Evolutionary conservation across 2,888 invertebrate species (phyloP), one percentile per base, ranked within the genome.

Genomic region (Bimastos eiseni): DNA sequence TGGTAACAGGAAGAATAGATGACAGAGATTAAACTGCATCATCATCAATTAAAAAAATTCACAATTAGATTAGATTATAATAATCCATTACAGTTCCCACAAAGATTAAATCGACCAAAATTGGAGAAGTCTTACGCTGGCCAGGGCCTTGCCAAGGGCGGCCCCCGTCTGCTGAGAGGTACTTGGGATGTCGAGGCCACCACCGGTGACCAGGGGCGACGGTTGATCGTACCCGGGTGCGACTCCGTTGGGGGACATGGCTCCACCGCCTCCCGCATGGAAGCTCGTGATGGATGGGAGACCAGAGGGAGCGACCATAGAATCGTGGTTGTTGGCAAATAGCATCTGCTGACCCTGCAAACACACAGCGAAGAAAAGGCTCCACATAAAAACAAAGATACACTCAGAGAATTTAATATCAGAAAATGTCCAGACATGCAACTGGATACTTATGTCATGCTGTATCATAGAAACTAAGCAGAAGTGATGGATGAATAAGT

Each of bases 321-420:
- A 0, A 86, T 86, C 36, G 86, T 86, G 86, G 37, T 86, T 70
- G 70, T 70, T 86, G 86, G 36, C 86, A 24, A 86, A 86, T 86
- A 86, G 36, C 86, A 86, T 86, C 86, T 86, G 86, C 37, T 86
- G 86, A 36, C 86, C 86, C 86, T 86, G 8, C 70, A 70, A 70
- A 70, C 19, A 70, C 17, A 70, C 70, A n/a, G 70, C n/a, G 8
- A 70, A 70, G 70, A 70, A 70, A 70, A 70, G 70, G 70, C 70
- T 0, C 30, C 13, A 70, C n/a, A 70, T n/a, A 30, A 70, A 70
- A n/a, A n/a, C n/a, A 8, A 70, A 70, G 21, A 70, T 70, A 30
- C 13, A 70, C n/a, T n/a, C n/a, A 70, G 8, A 41, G 41, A 41
- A 41, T 41, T 41, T 41, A 41, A 41, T 41, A 41, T 41, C 41